Evolutionary conservation across 2,113 vertebrate genomes (phyloP), one percentile per base, ranked within the genome.

Genomic region (Phylloscopus trochilus): DNA sequence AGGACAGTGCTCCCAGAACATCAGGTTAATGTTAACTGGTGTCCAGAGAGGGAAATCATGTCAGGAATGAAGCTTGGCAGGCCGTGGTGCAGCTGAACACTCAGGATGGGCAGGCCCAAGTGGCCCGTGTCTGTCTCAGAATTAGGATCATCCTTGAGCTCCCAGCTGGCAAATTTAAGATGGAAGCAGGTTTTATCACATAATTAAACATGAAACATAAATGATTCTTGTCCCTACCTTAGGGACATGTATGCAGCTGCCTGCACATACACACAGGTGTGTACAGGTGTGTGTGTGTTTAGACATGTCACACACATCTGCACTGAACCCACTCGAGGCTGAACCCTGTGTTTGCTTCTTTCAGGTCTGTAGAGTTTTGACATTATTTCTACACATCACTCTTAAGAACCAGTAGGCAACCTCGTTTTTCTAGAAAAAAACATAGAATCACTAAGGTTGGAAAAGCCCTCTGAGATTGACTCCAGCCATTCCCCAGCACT

Each of bases 251-350:
- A 5, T 66, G 35, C 28, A 44, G 10, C 21, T 59, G 39, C 28
- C 33, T 69, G 51, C 51, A 31, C 39, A 10, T 10, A 35, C 18
- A 26, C 17, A 11, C 26, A 12, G 0, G 0, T 15, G 7, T 4
- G 19, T 35, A 44, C 19, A 3, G 2, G 3, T 13, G 3, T 6
- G 6, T 43, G 1, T 10, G 7, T 55, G 47, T 35, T 23, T 22
- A 66, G 74, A 47, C 15, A 2, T 7, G 52, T 21, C 49, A 8
- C 10, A 31, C 30, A 31, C 53, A 35, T 69, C 51, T 52, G 44
- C 16, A 28, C 24, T 7, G 37, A 70, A 28, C 5, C 35, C 43
- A 4, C 47, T 13, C 0, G 0, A 72, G 67, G 76, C 52, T 55
- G 30, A 6, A 10, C 43, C 2, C 1, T 6, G 3, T 30, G 4